Base-by-base conservation (phyloP, 2,888 invertebrate species). In the Lagria hirta region DNA sequence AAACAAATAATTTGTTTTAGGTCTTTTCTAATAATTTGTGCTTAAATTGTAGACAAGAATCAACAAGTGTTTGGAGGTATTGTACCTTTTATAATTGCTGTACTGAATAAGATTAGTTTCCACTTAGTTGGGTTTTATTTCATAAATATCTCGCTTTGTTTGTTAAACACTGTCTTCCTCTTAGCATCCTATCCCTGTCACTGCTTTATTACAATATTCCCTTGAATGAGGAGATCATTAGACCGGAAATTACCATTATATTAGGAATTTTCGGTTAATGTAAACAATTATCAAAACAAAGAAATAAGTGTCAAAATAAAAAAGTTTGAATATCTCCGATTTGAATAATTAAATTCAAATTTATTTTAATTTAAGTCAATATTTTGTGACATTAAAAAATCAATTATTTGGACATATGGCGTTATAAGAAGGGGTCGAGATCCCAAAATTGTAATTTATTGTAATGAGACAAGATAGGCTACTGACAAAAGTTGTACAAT, bases 81-180 rank as follows among this genome's bases (percentile, higher is more conserved):
- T 57, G 55, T 60, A 56, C 58, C 60, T 58, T 59, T 55, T 55
- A 55, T 63, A 62, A 63, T 60, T 62, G 61, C 52, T 57, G 60
- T 58, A 54, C 57, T 62, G 61, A 62, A 63, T 63, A 61, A 61
- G 61, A 63, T 63, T 63, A 63, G 58, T 63, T 63, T 63, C 63
- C 61, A 60, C 52, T 63, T 63, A 61, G 63, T 56, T 59, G 55
- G 47, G 54, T 52, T 53, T 53, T 61, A 56, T 60, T 61, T 56
- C 51, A 37, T 47, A 56, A 61, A 60, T 62, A 59, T 60, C 58
- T 55, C 51, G 60, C 62, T 58, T 62, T 62, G 62, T 62, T 62
- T 60, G 28, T 28, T 23, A 22, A 37, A 34, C 17, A 36, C 28
- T 23, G 28, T 21, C 38, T 46, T 42, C 47, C 42, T 48, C 43